Conservation (phyloP, 1,140 invertebrate species). For the Drosophila bocki region DNA sequence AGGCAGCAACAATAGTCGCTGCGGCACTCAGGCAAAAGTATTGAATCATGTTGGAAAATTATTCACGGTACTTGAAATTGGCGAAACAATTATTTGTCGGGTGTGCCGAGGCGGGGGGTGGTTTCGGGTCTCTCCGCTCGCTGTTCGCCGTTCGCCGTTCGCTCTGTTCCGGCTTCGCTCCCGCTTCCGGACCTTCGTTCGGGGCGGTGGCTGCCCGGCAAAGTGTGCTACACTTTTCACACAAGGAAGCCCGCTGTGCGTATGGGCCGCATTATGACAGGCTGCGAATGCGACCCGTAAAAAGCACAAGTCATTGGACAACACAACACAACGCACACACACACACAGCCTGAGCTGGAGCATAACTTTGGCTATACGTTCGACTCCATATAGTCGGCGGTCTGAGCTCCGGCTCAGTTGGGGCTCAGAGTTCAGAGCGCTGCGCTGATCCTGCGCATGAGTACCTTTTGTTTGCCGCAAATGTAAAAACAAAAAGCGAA, state of each 20-base stretch:
- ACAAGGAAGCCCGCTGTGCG: slow-evolving; percentile 50
- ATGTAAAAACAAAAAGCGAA: slow-evolving; percentile 75
- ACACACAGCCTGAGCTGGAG: slow-evolving; percentile 7
- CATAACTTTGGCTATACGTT: slow-evolving; percentile 19
- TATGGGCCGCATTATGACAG: slow-evolving; percentile 73
- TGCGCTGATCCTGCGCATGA: slow-evolving; percentile 79
- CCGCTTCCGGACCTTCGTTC: slow-evolving; percentile 16
- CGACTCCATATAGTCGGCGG: slow-evolving; percentile 6
- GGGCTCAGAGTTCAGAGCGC: slow-evolving; percentile 75
- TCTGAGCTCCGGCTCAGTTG: slow-evolving; percentile 51
- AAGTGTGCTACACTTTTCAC: slow-evolving; percentile 76
- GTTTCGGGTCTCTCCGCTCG: slow-evolving; percentile 13
- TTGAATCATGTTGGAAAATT: slow-evolving; percentile 82
- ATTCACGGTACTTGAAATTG: slow-evolving; percentile 83
- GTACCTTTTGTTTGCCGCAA: slow-evolving; percentile 80
- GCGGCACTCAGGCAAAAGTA: slow-evolving; percentile 68
- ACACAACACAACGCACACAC: slow-evolving; percentile 18
- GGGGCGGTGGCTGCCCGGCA: slow-evolving; percentile 54
- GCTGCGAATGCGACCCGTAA: slow-evolving; percentile 52
- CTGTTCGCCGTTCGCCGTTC: neutral
- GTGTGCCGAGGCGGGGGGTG: slow-evolving; percentile 26
- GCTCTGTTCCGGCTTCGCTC: slow-evolving; percentile 8
- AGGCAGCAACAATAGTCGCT: slow-evolving; percentile 35
- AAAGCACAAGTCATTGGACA: slow-evolving; percentile 80
- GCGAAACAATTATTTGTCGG: slow-evolving; percentile 78